A percentile compares a stretch with the other conserved stretches of the same genome.
Evolutionary conservation across 2,113 vertebrate species (phyloP).

Genomic region (Onychorhynchus coronatus): DNA sequence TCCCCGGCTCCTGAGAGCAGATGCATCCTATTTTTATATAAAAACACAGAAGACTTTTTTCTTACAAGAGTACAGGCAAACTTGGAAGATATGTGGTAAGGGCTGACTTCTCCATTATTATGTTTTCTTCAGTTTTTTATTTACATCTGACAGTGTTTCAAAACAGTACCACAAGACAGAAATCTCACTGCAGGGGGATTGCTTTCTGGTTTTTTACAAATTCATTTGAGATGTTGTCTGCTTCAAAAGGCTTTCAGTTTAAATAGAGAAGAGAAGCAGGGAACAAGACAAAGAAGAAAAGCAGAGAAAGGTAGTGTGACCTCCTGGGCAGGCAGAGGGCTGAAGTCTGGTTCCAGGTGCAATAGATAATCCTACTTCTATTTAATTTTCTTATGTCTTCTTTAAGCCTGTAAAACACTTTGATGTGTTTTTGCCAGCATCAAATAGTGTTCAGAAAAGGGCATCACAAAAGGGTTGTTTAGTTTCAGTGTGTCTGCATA

Average conservation of each 20-base stretch:
- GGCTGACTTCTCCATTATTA: not conserved
- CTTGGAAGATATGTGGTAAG: not conserved
- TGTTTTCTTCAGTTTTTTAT: slow-evolving; percentile 21
- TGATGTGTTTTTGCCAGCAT: not conserved
- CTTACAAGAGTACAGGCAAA: not conserved
- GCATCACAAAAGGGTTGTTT: not conserved
- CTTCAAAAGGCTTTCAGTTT: slow-evolving; percentile 15
- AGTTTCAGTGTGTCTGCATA: not conserved
- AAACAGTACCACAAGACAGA: not conserved
- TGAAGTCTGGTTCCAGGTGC: not conserved
- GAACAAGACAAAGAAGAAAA: not conserved
- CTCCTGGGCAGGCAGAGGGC: not conserved
- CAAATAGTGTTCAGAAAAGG: not conserved
- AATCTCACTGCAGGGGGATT: not conserved
- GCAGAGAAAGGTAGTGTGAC: not conserved
- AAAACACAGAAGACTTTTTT: not conserved
- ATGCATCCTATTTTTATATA: not conserved
- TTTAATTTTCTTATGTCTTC: not conserved
- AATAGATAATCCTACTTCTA: not conserved
- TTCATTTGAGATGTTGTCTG: not conserved
- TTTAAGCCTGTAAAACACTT: not conserved
- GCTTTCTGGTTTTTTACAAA: not conserved
- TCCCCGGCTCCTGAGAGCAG: not conserved
- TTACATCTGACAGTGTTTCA: slow-evolving; percentile 40
- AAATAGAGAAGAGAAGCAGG: not conserved